phyloP scores from a whole-genome alignment of 2,888 invertebrate genomes.

The Lithodes maja region DNA sequence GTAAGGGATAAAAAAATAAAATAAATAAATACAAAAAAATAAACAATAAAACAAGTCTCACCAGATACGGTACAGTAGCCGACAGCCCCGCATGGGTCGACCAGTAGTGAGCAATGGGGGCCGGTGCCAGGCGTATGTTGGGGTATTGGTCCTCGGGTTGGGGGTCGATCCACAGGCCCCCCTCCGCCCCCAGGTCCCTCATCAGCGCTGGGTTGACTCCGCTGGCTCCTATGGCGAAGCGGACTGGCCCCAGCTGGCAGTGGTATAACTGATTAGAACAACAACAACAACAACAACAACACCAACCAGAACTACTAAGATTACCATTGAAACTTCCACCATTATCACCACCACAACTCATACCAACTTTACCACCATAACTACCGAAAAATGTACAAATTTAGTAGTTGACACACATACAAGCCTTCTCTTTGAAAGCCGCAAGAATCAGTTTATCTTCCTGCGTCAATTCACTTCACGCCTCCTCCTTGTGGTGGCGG shows the following conservation, averaged over 20 bases:
- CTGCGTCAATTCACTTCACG: neutral
- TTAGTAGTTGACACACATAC: no score
- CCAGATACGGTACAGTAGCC: slow-evolving; percentile 5
- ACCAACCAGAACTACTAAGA: no score
- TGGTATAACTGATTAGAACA: no score
- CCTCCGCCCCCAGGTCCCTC: neutral
- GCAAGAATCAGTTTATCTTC: neutral
- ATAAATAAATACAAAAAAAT: no score
- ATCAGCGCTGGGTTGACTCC: neutral
- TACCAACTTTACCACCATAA: no score
- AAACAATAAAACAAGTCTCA: no score
- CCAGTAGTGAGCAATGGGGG: slow-evolving; percentile 5
- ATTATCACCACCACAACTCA: no score
- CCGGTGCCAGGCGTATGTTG: neutral
- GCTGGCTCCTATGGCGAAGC: neutral
- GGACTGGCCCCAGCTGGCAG: neutral
- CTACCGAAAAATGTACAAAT: no score
- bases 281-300: no score
- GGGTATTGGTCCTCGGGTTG: neutral
- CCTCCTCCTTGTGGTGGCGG: neutral
- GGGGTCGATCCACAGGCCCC: slow-evolving; percentile 27
- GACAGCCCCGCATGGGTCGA: slow-evolving; percentile 13
- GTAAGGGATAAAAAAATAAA: no score
- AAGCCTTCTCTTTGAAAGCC: neutral
- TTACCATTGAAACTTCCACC: no score